Base-by-base conservation (phyloP, 2,797 vertebrate species). In the Girardinus metallicus region DNA sequence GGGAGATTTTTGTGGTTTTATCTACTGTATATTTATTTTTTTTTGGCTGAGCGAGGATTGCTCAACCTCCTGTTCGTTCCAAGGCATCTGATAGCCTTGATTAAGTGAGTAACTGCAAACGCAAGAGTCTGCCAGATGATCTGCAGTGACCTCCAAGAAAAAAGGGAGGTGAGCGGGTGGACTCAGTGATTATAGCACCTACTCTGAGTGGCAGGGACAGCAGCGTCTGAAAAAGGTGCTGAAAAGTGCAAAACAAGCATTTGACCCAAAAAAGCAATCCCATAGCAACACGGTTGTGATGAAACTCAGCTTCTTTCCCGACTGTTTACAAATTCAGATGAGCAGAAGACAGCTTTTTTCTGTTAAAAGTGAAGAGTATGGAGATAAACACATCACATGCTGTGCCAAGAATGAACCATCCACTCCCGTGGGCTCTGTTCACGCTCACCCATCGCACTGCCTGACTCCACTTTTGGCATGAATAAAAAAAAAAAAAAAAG, bases 11-110 rank as follows among this genome's bases (percentile, higher is more conserved):
- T 26, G n/a, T 71, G 46, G 31, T 76, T 72, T 83, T 76, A 74
- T 87, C 74, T 49, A 26, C 18, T 47, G 29, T 78, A 55, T 62
- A 76, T 84, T 77, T 81, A 53, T 21, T 84, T 79, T 84, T 79
- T 39, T 77, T n/a, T 74, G 53, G 41, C 73, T 82, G 36, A 78
- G 31, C 55, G 66, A 21, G 16, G 79, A 81, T 92, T 92, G 90
- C 90, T 89, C 88, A 88, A 93, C 78, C 80, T 84, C 77, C 23
- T 16, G 26, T 51, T 72, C 39, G 75, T 71, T 87, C 77, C 80
- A 87, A 80, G 76, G 82, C 78, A 72, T 88, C 41, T 82, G 85
- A 85, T 62, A 88, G 77, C 76, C 78, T 47, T 83, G 84, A 86
- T 74, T 43, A n/a, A 87, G 73, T 82, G 80, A 86, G 76, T 89